Evolutionary conservation across 2,888 invertebrate species (phyloP), one percentile per base, ranked within the genome.

Genomic region (Carterocephalus palaemon): DNA sequence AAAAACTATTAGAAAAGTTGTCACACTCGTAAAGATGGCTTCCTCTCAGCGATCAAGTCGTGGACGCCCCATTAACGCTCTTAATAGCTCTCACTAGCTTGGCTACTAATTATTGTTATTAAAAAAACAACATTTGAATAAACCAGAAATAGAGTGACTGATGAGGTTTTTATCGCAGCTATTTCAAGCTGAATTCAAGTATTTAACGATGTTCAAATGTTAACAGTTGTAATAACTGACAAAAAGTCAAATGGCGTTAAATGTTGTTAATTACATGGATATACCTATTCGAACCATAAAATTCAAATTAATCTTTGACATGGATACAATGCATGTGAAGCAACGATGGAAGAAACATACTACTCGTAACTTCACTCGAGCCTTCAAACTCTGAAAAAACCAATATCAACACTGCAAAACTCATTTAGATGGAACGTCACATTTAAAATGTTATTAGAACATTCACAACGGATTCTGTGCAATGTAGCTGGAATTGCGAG

Each of bases 361-460:
- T n/a, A n/a, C n/a, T n/a, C n/a, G n/a, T n/a, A n/a, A n/a, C n/a
- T n/a, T n/a, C n/a, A n/a, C n/a, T n/a, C n/a, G n/a, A n/a, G n/a
- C n/a, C n/a, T n/a, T n/a, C n/a, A n/a, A n/a, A n/a, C n/a, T n/a
- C n/a, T n/a, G n/a, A n/a, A n/a, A n/a, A n/a, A n/a, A n/a, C 34
- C 52, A 53, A 57, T 62, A 56, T 59, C 46, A 40, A 53, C 57
- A 59, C 57, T 58, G 58, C 53, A 50, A 54, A 67, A 62, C 73
- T 73, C 68, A 72, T 77, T 77, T 71, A 62, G 63, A 67, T 62
- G 65, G 67, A 73, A 71, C 65, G 70, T 64, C 71, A 67, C 76
- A 72, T 78, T 77, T 72, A 74, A 76, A 78, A 75, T 75, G 70
- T 77, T 80, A 80, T 80, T 80, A 72, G 70, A 51, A 60, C 55